Evolutionary conservation across 2,888 invertebrate species (phyloP), one percentile per base, ranked within the genome.

Genomic region (Apocheima hispidaria): DNA sequence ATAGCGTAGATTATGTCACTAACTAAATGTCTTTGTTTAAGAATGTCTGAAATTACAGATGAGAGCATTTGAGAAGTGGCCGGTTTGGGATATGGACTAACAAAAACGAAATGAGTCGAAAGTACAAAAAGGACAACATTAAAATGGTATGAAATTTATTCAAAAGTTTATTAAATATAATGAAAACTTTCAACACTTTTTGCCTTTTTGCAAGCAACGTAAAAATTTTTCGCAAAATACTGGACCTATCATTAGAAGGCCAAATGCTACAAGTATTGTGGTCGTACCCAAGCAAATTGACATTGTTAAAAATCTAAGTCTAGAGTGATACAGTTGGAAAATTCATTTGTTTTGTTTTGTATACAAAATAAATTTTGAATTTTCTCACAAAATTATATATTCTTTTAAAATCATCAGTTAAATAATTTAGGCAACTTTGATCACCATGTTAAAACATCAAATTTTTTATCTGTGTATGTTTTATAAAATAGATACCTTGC

Each of bases 201-300:
- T 28, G 30, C 28, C 9, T 28, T 18, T 46, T 18, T 10, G 18
- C 18, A 46, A 18, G 65, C 81, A 83, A 48, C 41, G 62, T 2
- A 82, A 23, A 2, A 74, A 41, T 64, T 72, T 83, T 2, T 82
- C 79, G 52, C 80, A 84, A 4, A 79, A 0, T 35, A 83, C n/a
- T 0, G 85, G 84, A 1, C 79, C 78, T 1, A 75, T 21, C 0
- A 72, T 63, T 2, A 85, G 70, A 5, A 76, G 6, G 0, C 74
- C 72, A 1, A 76, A 75, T 10, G 82, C 76, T 9, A 70, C 44
- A 2, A 74, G 0, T 0, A 75, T 76, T 2, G 79, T 76, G 1
- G 64, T 59, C 4, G 68, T 26, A 23, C 65, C 74, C 69, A 84
- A 69, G 61, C 83, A 85, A 71, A 83, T 16, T 7, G 26, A 10